phyloP scores from a whole-genome alignment of 2,888 invertebrate species.

The Osedax frankpressi region DNA sequence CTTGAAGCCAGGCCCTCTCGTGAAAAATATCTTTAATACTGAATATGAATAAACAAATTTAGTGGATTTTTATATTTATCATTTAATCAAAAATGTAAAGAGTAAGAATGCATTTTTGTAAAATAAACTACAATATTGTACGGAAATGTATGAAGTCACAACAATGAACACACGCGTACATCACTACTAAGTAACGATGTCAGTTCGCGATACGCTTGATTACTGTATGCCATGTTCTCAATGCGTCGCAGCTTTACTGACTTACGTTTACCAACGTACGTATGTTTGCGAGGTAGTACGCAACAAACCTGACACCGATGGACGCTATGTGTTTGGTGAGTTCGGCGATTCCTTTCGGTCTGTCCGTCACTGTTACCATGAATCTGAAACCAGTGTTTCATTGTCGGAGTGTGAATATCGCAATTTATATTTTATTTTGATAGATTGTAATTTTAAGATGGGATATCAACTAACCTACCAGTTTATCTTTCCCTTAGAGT shows the following conservation, averaged over 20 bases:
- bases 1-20: conserved; percentile 81
- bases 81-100: no score
- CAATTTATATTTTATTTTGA: no score
- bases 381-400: not conserved
- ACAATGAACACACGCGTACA: not conserved
- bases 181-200: not conserved
- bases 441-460: no score
- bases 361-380: conserved; percentile 56
- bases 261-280: not conserved
- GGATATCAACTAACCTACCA: no score
- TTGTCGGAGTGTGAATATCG: no score
- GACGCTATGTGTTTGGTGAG: conserved; percentile 63
- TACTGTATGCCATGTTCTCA: not conserved
- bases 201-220: not conserved
- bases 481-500: no score
- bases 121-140: no score
- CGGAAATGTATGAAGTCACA: no score
- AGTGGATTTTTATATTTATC: not conserved
- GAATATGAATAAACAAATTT: no score
- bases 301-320: conserved; percentile 56
- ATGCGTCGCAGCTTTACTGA: not conserved
- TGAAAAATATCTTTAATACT: conserved; percentile 87
- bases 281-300: not conserved
- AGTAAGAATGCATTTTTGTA: no score
- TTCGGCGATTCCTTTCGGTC: conserved; percentile 76